Evolutionary conservation across 2,888 invertebrate species (phyloP).

Genomic region (Amblyteles armatorius): DNA sequence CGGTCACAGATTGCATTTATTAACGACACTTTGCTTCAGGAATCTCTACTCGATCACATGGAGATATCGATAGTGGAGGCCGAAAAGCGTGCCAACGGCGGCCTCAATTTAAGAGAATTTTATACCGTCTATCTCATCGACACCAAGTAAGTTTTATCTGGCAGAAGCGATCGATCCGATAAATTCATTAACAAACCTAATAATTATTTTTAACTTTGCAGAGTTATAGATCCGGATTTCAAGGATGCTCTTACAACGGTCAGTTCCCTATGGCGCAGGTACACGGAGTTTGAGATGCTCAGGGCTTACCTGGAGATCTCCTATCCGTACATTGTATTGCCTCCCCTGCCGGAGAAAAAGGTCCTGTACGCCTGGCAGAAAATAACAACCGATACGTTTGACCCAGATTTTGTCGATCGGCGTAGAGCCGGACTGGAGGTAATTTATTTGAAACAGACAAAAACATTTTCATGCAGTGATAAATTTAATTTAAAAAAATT

Average conservation of each 20-base stretch:
- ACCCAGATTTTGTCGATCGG: constrained; percentile 94
- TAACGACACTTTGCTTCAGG: constrained; percentile 85
- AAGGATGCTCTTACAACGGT: constrained; percentile 87
- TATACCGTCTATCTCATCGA: constrained; percentile 92
- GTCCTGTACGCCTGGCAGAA: constrained; percentile 92
- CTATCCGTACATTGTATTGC: constrained; percentile 92
- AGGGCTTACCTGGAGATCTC: constrained; percentile 91
- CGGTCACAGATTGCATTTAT: neutral
- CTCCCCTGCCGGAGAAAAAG: constrained; percentile 93
- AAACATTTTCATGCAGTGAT: neutral
- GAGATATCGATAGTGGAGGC: constrained; percentile 92
- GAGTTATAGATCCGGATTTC: constrained; percentile 89
- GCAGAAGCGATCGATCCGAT: neutral
- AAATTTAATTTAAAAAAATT: neutral
- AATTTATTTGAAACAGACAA: constrained; percentile 47
- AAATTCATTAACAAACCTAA: neutral
- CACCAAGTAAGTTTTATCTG: constrained; percentile 88
- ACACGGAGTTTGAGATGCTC: constrained; percentile 94
- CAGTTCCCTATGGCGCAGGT: constrained; percentile 91
- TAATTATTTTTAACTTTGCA: constrained; percentile 77
- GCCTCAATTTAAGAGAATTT: constrained; percentile 91
- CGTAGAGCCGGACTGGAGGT: constrained; percentile 92
- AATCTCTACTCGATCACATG: constrained; percentile 89
- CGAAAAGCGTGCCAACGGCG: constrained; percentile 91
- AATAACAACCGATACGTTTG: constrained; percentile 91